Evolutionary conservation across 64 coral and sea anemone species (phyloP).

Genomic region (Stylophora pistillata): DNA sequence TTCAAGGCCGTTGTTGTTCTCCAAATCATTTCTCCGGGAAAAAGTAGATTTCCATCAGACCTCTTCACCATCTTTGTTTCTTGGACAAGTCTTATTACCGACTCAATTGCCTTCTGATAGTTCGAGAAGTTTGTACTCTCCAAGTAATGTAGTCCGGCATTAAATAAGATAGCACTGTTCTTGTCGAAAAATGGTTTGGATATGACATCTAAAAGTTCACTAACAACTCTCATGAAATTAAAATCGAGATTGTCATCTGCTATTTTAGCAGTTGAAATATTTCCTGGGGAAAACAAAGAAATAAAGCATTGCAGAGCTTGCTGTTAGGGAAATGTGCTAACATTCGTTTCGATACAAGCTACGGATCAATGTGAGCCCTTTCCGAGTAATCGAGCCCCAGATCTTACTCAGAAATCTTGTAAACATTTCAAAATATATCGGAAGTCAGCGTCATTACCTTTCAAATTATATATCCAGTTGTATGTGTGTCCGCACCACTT

Average conservation of each 20-base stretch:
- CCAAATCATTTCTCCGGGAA: conserved; percentile 89
- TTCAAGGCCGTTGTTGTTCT: conserved; percentile 80
- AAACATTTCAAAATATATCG: background rate
- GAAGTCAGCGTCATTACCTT: conserved; percentile 33
- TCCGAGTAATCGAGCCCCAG: too few relatives aligned
- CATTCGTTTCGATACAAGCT: too few relatives aligned
- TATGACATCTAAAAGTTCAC: conserved; percentile 79
- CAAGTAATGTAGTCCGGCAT: conserved; percentile 87
- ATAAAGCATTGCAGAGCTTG: background rate
- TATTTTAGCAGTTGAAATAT: conserved; percentile 50
- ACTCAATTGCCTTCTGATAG: conserved; percentile 65
- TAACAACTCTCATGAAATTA: conserved; percentile 66
- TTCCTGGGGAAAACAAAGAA: conserved; percentile 15
- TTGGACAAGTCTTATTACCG: conserved; percentile 63
- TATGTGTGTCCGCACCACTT: conserved; percentile 92
- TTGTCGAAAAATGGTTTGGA: conserved; percentile 65
- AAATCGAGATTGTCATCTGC: conserved; percentile 75
- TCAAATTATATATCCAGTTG: conserved; percentile 83
- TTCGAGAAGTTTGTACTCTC: conserved; percentile 92
- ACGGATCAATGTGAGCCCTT: too few relatives aligned
- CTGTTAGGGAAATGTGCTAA: background rate
- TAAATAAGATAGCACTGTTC: conserved; percentile 67
- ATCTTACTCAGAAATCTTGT: too few relatives aligned
- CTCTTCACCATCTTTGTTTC: conserved; percentile 34
- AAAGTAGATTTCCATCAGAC: conserved; percentile 34